phyloP scores from a whole-genome alignment of 2,888 invertebrate genomes.

The Cyclophora punctaria region DNA sequence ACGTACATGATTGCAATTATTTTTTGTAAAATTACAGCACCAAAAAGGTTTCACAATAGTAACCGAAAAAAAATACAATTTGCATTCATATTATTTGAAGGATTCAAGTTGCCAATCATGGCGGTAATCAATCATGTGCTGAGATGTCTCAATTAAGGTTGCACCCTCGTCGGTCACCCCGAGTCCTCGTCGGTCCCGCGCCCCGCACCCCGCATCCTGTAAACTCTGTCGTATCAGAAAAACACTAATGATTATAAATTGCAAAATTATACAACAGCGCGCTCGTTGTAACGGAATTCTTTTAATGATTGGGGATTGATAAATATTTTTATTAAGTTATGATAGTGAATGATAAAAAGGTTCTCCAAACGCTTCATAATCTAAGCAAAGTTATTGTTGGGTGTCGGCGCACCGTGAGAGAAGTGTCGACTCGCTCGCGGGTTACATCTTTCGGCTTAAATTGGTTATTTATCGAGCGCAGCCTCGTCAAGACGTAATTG shows the following conservation, averaged over 20 bases:
- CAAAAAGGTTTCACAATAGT: conserved; percentile 37
- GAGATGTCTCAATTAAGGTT: conserved; percentile 65
- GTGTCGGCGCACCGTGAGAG: too few species aligned
- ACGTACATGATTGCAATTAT: conserved; percentile 52
- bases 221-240: conserved; percentile 43
- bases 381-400: too few species aligned
- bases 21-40: conserved; percentile 39
- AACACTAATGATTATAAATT: conserved; percentile 68
- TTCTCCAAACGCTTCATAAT: too few species aligned
- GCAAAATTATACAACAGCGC: conserved; percentile 57
- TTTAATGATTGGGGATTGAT: conserved; percentile 31
- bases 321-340: conserved; percentile 2
- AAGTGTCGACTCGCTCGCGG: too few species aligned
- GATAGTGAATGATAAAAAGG: too few species aligned
- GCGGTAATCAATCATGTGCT: conserved; percentile 62
- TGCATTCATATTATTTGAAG: conserved; percentile 45
- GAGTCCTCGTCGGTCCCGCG: conserved; percentile 12
- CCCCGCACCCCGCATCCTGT: conserved; percentile 21
- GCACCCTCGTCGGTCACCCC: conserved; percentile 42
- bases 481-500: conserved; percentile 42
- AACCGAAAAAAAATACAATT: conserved; percentile 45
- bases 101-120: conserved; percentile 59
- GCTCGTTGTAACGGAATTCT: conserved; percentile 40
- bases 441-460: conserved; percentile 11
- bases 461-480: conserved; percentile 40